Base-by-base conservation (phyloP, 2,113 vertebrate genomes). In the Microcebus jonahi region DNA sequence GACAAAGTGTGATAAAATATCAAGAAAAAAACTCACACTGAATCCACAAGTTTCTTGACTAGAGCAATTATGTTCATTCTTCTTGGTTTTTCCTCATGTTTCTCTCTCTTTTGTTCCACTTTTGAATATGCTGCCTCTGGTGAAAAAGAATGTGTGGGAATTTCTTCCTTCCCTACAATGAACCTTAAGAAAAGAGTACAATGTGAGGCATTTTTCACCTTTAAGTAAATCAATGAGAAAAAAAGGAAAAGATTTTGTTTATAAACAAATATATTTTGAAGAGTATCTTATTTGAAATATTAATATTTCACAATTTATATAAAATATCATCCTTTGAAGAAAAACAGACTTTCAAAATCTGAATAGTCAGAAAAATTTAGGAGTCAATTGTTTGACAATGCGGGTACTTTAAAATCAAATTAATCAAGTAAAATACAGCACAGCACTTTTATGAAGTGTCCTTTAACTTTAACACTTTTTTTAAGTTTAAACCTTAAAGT, bases 91-190 rank as follows among this genome's bases (percentile, higher is more conserved):
- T 96, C 98, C 86, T 95, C 98, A 75, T 97, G 97, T 0, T 96
- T 76, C 88, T 98, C 98, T 65, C 85, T 90, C 93, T 98, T 98
- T 71, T 95, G 98, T 89, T 98, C 99, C 98, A 8, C 87, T 97
- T 98, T 98, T 21, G 97, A 36, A 97, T 98, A 98, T 2, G 88
- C 95, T 63, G 96, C 90, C 94, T 99, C 99, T 73, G 99, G 98
- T 85, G 97, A 95, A 80, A 98, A 98, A 5, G 99, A 99, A 96
- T 99, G 99, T 97, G 99, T 99, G 29, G 99, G 99, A 82, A 99
- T 99, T 99, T 99, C 99, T 98, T 99, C 99, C 96, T 99, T 99
- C 13, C 99, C 99, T 57, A 99, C 99, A 96, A 99, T 99, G 98
- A 99, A 99, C 97, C 99, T 99, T 97, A 73, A 96, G 93, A 42